These are phyloP conservation scores for Mercenaria mercenaria DNA, from an alignment of 1,140 invertebrate genomes.

Conservation along the genomic window DNA sequence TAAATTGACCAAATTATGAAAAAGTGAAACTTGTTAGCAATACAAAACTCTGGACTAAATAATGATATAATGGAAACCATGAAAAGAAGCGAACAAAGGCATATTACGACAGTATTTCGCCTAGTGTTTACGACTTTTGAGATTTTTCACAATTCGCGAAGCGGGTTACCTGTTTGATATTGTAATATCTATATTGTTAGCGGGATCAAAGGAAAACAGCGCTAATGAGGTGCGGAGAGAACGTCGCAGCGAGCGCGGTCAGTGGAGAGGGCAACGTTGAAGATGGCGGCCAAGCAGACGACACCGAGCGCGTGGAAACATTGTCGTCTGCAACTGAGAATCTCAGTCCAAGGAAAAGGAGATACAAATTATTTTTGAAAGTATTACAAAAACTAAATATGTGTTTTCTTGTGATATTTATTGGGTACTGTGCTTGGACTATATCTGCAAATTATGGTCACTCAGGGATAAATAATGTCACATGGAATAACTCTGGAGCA, in stretches of 20 bases:
- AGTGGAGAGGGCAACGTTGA: not conserved
- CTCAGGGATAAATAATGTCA: not conserved
- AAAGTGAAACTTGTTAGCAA: slow-evolving; percentile 21
- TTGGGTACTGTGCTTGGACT: slow-evolving; percentile 54
- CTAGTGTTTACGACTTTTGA: slow-evolving; percentile 27
- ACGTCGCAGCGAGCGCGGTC: slow-evolving; percentile 31
- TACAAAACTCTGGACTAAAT: slow-evolving; percentile 40
- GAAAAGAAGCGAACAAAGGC: slow-evolving; percentile 17
- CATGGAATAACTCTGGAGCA: not conserved
- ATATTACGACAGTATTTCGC: not conserved
- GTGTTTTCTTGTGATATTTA: slow-evolving; percentile 60
- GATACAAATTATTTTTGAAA: slow-evolving; percentile 45
- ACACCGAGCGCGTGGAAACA: slow-evolving; percentile 32
- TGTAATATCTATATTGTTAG: slow-evolving; percentile 58
- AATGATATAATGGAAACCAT: slow-evolving; percentile 26
- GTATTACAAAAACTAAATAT: slow-evolving; percentile 54
- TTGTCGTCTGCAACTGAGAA: slow-evolving; percentile 12
- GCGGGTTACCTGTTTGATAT: slow-evolving; percentile 47
- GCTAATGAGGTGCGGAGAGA: slow-evolving; percentile 48
- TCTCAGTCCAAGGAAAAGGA: slow-evolving; percentile 29
- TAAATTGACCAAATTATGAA: slow-evolving; percentile 37
- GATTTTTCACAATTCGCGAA: slow-evolving; percentile 40
- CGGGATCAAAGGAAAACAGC: slow-evolving; percentile 22
- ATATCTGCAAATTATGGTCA: slow-evolving; percentile 31
- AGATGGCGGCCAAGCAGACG: slow-evolving; percentile 46